Base-by-base conservation (phyloP, 2,888 invertebrate species). In the Parascotia fuliginaria region DNA sequence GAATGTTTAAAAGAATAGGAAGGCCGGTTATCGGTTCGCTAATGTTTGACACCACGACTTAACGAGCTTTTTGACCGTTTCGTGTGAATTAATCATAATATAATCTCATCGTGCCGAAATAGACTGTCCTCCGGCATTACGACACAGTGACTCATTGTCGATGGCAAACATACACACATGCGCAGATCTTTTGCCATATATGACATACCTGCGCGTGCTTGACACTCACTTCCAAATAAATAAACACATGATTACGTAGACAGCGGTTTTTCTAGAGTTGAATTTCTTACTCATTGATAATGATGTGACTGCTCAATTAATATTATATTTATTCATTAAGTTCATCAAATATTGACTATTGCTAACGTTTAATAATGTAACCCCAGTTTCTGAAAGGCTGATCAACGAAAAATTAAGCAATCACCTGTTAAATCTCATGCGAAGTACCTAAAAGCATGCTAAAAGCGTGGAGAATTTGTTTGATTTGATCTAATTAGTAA, bases 221-320 rank as follows among this genome's bases (percentile, higher is more conserved):
- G 73, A 61, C 60, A 63, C 51, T 66, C 70, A 69, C 73, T 78
- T 70, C 77, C 78, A 83, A 87, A 84, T 81, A 87, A 85, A 87
- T 81, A 89, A 85, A 86, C 77, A 75, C 61, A 65, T 61, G 60
- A 77, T 82, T 83, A 83, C 83, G 80, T 77, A 77, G 73, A 70
- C 75, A 58, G 90, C 86, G 77, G 93, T 92, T 92, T 93, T 93
- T 73, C 89, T 91, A 71, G 87, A 88, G 73, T 87, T 85, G 69
- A 79, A 76, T 64, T 72, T 63, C 77, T 83, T 81, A 84, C 76
- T 79, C 77, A 79, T 75, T 69, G 72, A 75, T 73, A 60, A 70
- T 75, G 72, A 73, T 76, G 75, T 69, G 70, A 79, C 73, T 71
- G 69, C 68, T 62, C 73, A 79, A 78, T 81, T 80, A 80, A 75